Conservation (phyloP, 2,113 vertebrate species). For the Limnothrissa miodon region DNA sequence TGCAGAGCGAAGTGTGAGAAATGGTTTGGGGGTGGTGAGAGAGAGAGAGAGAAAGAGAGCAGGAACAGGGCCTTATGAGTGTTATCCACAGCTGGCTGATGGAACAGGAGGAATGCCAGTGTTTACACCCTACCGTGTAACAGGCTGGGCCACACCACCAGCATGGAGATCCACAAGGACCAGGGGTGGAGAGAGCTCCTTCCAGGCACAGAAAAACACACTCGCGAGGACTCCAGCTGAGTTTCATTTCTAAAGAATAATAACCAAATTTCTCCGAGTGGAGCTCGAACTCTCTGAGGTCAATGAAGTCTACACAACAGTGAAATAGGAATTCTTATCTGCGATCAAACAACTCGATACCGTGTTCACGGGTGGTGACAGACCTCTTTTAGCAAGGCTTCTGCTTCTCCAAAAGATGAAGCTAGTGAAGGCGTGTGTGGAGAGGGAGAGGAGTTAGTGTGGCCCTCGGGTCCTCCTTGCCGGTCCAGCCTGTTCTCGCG, state of each 20-base stretch:
- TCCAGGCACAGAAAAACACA: neutral
- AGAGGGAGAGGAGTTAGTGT: neutral
- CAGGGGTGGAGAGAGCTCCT: neutral
- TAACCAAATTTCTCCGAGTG: neutral
- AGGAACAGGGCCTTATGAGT: neutral
- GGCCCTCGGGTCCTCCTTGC: neutral
- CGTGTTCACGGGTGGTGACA: neutral
- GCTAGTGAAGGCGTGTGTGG: neutral
- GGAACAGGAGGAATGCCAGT: neutral
- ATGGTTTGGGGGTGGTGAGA: neutral
- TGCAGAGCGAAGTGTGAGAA: neutral
- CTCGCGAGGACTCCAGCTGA: neutral
- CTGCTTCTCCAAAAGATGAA: neutral
- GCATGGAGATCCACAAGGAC: neutral
- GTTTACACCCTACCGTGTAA: neutral
- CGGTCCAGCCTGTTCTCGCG: neutral
- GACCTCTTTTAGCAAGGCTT: neutral
- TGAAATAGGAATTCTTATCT: conserved; percentile 2
- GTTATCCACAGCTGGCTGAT: neutral
- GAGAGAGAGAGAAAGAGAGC: neutral
- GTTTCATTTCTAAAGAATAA: neutral
- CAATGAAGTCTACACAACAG: neutral
- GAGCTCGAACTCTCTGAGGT: neutral
- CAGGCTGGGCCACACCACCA: neutral
- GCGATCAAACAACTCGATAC: neutral